Conservation (phyloP, 2,888 invertebrate species). For the Cataglyphis albicans region DNA sequence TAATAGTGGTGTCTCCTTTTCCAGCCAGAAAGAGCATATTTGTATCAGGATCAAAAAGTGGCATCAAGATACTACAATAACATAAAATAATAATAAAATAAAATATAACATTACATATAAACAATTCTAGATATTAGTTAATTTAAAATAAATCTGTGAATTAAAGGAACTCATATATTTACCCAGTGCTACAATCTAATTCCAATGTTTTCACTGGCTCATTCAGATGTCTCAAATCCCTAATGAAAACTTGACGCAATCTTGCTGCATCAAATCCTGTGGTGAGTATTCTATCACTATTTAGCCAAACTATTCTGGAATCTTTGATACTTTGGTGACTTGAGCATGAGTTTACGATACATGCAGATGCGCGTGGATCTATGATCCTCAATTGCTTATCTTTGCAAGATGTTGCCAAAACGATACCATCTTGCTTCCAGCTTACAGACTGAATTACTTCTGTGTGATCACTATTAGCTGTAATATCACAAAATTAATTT, state of each 20-base stretch:
- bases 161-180: conserved; percentile 64
- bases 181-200: conserved; percentile 95
- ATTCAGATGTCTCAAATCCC: conserved; percentile 94
- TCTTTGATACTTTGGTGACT: conserved; percentile 97
- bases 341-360: conserved; percentile 88
- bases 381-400: conserved; percentile 95
- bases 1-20: conserved; percentile 96
- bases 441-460: conserved; percentile 96
- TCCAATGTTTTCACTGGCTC: conserved; percentile 92
- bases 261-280: conserved; percentile 96
- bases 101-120: conserved; percentile 19
- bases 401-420: conserved; percentile 95
- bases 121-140: neutral
- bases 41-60: conserved; percentile 96
- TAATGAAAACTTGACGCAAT: conserved; percentile 94
- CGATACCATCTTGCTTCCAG: conserved; percentile 95
- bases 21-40: conserved; percentile 98
- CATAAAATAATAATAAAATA: too few species aligned
- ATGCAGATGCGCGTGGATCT: conserved; percentile 90
- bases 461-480: conserved; percentile 91
- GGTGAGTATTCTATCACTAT: conserved; percentile 93
- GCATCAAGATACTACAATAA: conserved; percentile 91
- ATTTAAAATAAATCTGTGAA: conserved; percentile 15
- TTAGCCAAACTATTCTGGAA: conserved; percentile 96
- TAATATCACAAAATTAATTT: conserved; percentile 41